These are phyloP conservation scores for Ectropis crepuscularia DNA, from an alignment of 2,888 invertebrate species.

Conservation along the genomic window DNA sequence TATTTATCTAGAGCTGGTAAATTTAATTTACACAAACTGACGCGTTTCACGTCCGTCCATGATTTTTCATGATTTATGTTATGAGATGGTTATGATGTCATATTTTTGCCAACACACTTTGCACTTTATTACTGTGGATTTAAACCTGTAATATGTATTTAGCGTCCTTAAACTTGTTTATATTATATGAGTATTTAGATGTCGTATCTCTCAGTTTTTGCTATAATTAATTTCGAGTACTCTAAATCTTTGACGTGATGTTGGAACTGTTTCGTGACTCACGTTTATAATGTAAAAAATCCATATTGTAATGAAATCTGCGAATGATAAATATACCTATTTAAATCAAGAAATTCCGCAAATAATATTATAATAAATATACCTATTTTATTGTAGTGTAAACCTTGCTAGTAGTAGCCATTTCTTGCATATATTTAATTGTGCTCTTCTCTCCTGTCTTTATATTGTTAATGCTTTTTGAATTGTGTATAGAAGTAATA, in stretches of 20 bases:
- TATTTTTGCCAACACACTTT: slow-evolving; percentile 31
- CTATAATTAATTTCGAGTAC: slow-evolving; percentile 21
- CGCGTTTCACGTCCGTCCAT: slow-evolving; percentile 31
- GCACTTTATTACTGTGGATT: slow-evolving; percentile 15
- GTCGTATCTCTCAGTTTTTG: slow-evolving; percentile 18
- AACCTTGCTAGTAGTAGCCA: slow-evolving; percentile 29
- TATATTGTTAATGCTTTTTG: slow-evolving; percentile 44
- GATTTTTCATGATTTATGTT: slow-evolving; percentile 26
- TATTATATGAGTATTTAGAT: slow-evolving; percentile 17
- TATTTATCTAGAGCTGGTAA: slow-evolving; percentile 19
- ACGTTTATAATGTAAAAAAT: not conserved
- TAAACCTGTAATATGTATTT: slow-evolving; percentile 12
- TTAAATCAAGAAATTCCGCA: not conserved
- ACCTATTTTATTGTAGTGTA: slow-evolving; percentile 26
- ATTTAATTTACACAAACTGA: slow-evolving; percentile 27
- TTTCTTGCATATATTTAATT: slow-evolving; percentile 32
- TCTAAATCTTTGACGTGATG: slow-evolving; percentile 6
- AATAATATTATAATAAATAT: slow-evolving; percentile 24
- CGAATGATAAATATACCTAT: slow-evolving; percentile 3
- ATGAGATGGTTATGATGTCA: slow-evolving; percentile 27
- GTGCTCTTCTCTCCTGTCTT: slow-evolving; percentile 34
- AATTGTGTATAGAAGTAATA: slow-evolving; percentile 43
- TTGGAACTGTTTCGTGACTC: slow-evolving; percentile 8
- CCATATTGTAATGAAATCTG: not conserved
- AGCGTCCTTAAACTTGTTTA: slow-evolving; percentile 13